These are phyloP conservation scores for Muntiacus muntjak DNA, from an alignment of 2,113 vertebrate species.

Conservation along the genomic window DNA sequence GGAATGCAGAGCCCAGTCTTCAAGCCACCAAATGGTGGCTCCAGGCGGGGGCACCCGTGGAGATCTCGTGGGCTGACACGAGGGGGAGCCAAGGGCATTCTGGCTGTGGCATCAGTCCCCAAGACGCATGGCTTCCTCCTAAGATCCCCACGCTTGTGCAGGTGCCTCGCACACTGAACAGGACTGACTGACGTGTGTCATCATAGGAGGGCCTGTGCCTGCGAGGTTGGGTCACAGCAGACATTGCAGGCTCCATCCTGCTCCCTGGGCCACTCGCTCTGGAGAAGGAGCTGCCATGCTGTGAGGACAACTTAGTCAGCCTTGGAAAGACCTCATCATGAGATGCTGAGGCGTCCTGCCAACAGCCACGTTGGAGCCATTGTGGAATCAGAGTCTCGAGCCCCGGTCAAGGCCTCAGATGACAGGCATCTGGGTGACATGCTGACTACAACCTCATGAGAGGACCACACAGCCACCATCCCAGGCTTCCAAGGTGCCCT, in stretches of 20 bases:
- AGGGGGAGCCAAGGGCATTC: not conserved
- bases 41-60: not conserved
- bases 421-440: fast-evolving
- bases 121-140: not conserved
- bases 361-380: fast-evolving
- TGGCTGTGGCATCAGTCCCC: not conserved
- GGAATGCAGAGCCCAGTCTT: not conserved
- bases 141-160: not conserved
- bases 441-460: not conserved
- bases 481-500: not conserved
- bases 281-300: not conserved
- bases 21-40: not conserved
- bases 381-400: not conserved
- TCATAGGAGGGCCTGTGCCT: fast-evolving
- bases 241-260: not conserved
- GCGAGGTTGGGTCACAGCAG: not conserved
- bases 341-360: not conserved
- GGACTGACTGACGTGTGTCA: not conserved
- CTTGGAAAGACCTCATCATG: not conserved
- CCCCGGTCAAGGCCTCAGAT: not conserved
- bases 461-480: not conserved
- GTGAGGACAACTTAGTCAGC: not conserved
- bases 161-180: not conserved
- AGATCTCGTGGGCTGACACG: not conserved
- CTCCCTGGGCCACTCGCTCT: not conserved